Evolutionary conservation across 2,797 vertebrate genomes (phyloP), one percentile per base, ranked within the genome.

Genomic region (Pampus argenteus): DNA sequence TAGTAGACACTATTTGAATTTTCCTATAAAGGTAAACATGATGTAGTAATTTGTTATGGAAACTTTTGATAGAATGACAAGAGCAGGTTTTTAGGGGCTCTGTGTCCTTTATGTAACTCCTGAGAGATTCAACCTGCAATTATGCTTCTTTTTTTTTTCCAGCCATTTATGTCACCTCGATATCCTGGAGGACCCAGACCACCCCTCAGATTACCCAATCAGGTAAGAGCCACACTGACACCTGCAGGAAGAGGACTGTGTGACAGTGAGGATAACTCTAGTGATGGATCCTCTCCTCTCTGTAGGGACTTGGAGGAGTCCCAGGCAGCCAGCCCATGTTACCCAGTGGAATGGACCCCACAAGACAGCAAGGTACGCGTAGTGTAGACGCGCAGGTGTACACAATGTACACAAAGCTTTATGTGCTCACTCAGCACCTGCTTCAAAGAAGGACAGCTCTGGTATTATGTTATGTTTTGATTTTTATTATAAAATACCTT

Each of bases 141-240:
- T 1, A n/a, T 56, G 9, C 2, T 66, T 18, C 7, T 7, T 18
- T 50, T 61, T 40, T 54, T 66, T 68, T 81, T 85, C 48, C 87
- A 98, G 97, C 96, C 98, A 85, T 99, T 99, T 88, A 98, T 99
- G 97, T 99, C 98, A 77, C 97, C 98, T 77, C 96, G 98, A 72
- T 98, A 98, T 91, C 97, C 98, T 15, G 97, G 97, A 90, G 97
- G 97, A 88, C 97, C 98, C 83, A 94, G 98, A 92, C 96, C 95
- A 71, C 95, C 96, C 59, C 89, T 98, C 92, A 96, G 97, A 95
- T 97, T 99, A 97, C 97, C 97, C 58, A 98, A 96, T 85, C 98
- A 99, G 97, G 97, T 97, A 93, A 67, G 79, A 64, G 28, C 59
- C 61, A 74, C 48, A 40, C 22, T 70, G 58, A 74, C 62, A 49